Evolutionary conservation across 2,113 vertebrate genomes (phyloP).

Genomic region (Prochilodus magdalenae): DNA sequence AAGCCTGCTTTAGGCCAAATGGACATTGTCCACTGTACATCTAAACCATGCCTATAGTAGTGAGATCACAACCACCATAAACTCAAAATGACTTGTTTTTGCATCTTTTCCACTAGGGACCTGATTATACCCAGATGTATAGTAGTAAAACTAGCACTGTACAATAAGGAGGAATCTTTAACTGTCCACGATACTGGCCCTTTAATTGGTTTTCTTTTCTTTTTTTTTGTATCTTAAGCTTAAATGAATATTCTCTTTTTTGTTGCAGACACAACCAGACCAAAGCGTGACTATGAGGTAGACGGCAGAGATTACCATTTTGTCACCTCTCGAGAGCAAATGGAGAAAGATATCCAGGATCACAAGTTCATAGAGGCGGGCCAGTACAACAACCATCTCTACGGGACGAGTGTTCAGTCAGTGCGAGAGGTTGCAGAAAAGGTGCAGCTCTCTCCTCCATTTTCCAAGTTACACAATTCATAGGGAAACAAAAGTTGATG

Average conservation of each 20-base stretch:
- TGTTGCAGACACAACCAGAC: conserved; percentile 92
- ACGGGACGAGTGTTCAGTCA: conserved; percentile 96
- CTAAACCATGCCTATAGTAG: too few species aligned
- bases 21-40: too few species aligned
- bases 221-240: neutral
- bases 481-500: neutral
- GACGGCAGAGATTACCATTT: conserved; percentile 98
- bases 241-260: neutral
- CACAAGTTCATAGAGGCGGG: conserved; percentile 99
- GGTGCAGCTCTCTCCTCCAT: conserved; percentile 71
- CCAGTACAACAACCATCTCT: conserved; percentile 97
- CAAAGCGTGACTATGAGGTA: conserved; percentile 94
- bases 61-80: too few species aligned
- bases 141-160: too few species aligned
- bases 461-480: neutral
- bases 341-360: conserved; percentile 98
- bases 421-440: conserved; percentile 95
- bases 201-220: neutral
- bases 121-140: too few species aligned
- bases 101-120: too few species aligned
- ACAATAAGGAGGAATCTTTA: neutral
- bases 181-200: neutral
- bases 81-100: too few species aligned
- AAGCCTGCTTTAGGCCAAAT: too few species aligned
- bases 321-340: conserved; percentile 93